Base-by-base conservation (phyloP, 2,113 vertebrate genomes). In the Antigone vipio region DNA sequence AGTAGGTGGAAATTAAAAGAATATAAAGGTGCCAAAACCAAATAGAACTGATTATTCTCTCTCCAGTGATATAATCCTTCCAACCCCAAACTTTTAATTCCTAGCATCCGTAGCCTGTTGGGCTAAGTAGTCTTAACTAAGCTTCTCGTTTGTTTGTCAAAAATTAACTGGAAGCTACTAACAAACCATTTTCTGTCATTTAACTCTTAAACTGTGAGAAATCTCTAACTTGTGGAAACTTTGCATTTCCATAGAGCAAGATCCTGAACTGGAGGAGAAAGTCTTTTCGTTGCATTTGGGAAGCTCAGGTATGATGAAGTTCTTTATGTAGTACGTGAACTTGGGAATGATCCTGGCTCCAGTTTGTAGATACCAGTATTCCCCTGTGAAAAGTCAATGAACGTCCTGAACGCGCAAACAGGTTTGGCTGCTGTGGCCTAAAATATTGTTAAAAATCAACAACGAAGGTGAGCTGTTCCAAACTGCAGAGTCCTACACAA, bases 1-100 rank as follows among this genome's bases (percentile, higher is more conserved):
- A 94, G 92, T 92, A 95, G 35, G 69, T 95, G 77, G 94, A 96
- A 95, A 98, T 97, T 96, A 91, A 95, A 97, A 97, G 63, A 83
- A 72, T 60, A 95, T 93, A 92, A 94, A 94, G 82, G 64, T 96
- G 86, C 88, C 88, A 97, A 97, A 97, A 92, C 89, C 92, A 95
- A 97, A 93, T 76, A 93, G 81, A 94, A 97, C 92, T 97, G 93
- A 93, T 96, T 86, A 59, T 89, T 91, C 44, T 89, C 68, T 93
- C 97, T 97, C 78, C 79, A 80, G 67, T 75, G 66, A 95, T 94
- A 95, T 73, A 97, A 96, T 83, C 89, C 79, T 97, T 98, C 83
- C 91, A 97, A 96, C 62, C 11, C 59, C 68, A 96, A 93, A 77
- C 49, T 95, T 55, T 53, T 52, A 58, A 60, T 64, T 83, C 35